Conservation (phyloP, 2,797 vertebrate genomes). For the Crocidura indochinensis region DNA sequence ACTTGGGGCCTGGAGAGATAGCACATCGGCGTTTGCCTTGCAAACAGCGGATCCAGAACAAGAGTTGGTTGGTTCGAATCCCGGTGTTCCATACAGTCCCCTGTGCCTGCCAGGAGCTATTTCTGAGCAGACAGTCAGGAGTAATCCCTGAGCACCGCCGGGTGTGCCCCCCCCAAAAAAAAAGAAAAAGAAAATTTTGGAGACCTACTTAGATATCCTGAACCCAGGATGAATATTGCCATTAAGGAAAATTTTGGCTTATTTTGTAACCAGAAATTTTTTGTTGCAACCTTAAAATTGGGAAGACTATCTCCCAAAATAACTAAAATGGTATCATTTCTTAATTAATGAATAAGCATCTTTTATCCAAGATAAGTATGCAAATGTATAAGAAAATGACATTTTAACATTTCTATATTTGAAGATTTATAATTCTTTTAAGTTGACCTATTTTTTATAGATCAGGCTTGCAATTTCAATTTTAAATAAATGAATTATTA, state of each 20-base stretch:
- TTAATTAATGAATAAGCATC: slow-evolving; percentile 9
- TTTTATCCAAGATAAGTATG: slow-evolving; percentile 29
- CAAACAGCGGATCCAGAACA: too few species aligned
- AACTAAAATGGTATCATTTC: neutral
- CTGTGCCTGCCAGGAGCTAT: too few species aligned
- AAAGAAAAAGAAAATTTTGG: too few species aligned
- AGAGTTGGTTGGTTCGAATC: too few species aligned
- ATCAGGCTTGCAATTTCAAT: slow-evolving; percentile 25
- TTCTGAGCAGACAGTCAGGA: too few species aligned
- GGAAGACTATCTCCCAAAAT: neutral
- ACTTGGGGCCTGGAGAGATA: too few species aligned
- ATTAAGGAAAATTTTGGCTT: neutral
- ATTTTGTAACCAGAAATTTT: neutral
- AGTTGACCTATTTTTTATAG: neutral
- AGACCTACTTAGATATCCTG: neutral
- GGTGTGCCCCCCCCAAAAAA: too few species aligned
- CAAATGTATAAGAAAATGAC: slow-evolving; percentile 15
- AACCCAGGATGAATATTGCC: neutral
- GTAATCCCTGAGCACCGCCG: too few species aligned
- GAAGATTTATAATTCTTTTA: neutral
- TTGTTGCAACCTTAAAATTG: neutral
- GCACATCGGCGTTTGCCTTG: too few species aligned
- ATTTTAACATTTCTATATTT: slow-evolving; percentile 56
- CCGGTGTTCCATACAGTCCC: too few species aligned
- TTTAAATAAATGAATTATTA: slow-evolving; percentile 53